phyloP scores from a whole-genome alignment of 2,113 vertebrate genomes.

The Actenoides lindsayi region DNA sequence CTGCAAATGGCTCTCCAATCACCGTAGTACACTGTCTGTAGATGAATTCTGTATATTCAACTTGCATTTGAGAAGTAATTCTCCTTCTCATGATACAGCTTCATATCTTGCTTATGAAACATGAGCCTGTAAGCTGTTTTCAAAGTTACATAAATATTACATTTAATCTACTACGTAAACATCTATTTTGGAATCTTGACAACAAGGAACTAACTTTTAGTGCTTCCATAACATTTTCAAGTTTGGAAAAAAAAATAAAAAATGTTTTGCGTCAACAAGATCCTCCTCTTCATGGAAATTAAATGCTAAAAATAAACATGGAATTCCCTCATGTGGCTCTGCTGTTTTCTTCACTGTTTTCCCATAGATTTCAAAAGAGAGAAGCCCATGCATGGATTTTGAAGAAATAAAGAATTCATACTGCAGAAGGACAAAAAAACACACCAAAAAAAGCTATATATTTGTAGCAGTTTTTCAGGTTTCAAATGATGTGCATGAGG shows the following conservation, averaged over 20 bases:
- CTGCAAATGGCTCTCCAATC: not conserved
- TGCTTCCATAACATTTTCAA: slow-evolving; percentile 22
- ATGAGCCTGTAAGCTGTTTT: not conserved
- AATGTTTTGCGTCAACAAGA: not conserved
- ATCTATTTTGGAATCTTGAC: slow-evolving; percentile 14
- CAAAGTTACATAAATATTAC: slow-evolving; percentile 11
- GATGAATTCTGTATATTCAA: not conserved
- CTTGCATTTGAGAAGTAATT: not conserved
- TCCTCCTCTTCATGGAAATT: slow-evolving; percentile 25
- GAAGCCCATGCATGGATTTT: not conserved
- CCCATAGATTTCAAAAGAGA: not conserved
- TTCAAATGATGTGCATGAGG: not conserved
- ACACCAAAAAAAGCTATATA: not conserved
- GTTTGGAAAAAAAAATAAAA: not conserved
- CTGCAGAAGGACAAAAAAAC: not conserved
- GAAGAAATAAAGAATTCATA: not conserved
- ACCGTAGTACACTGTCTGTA: not conserved
- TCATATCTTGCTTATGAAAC: not conserved
- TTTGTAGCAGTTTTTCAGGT: not conserved
- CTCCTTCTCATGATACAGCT: not conserved
- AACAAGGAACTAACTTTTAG: slow-evolving; percentile 42
- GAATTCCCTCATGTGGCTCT: slow-evolving; percentile 32
- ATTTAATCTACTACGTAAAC: not conserved
- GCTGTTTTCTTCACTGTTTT: slow-evolving; percentile 24
- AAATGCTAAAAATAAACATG: slow-evolving; percentile 29